Conservation (phyloP, 2,113 vertebrate species). For the Lasiurus cinereus region DNA sequence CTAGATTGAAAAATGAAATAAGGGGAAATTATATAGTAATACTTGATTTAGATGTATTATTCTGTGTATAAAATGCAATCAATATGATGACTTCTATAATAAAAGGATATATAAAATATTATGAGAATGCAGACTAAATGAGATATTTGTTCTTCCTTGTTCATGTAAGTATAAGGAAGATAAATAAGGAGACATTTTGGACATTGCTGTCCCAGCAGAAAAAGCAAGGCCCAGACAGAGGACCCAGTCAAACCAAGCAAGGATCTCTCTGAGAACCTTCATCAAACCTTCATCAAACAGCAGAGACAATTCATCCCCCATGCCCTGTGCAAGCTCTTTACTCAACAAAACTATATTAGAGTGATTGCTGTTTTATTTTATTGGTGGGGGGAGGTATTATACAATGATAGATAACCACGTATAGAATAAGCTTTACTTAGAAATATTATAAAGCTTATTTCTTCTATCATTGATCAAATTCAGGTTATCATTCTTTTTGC, state of each 20-base stretch:
- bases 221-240: not conserved
- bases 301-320: rapidly evolving
- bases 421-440: too few relatives aligned
- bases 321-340: not conserved
- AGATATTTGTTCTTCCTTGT: not conserved
- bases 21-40: not conserved
- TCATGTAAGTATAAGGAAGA: not conserved
- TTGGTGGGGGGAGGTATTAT: not conserved
- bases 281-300: not conserved
- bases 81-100: slow-evolving; percentile 27
- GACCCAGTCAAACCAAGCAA: rapidly evolving
- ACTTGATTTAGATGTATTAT: not conserved
- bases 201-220: not conserved
- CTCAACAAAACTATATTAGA: not conserved
- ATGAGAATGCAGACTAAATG: not conserved
- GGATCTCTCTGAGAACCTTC: not conserved
- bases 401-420: not conserved
- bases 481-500: not conserved
- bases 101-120: not conserved
- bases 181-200: not conserved
- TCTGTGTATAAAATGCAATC: not conserved
- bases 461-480: not conserved
- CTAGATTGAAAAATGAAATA: slow-evolving; percentile 29
- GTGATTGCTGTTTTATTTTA: not conserved
- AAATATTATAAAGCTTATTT: too few relatives aligned